Percentiles rank a stretch among this genome's conserved stretches.
Evolutionary conservation across 2,113 vertebrate genomes (phyloP).

Genomic region (Hyperoodon ampullatus): DNA sequence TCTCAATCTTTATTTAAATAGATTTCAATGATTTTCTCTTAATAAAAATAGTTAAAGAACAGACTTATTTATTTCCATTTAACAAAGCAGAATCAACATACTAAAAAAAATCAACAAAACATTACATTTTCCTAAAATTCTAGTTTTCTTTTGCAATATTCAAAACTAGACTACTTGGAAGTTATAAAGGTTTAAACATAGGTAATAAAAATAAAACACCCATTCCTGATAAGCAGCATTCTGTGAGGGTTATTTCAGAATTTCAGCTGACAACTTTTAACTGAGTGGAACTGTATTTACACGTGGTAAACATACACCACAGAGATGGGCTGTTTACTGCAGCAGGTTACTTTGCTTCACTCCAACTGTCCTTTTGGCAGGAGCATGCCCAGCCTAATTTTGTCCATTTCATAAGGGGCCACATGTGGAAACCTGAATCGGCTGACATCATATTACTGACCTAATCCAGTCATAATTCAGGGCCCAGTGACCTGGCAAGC

Average conservation of each 20-base stretch:
- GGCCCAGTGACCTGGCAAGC: neutral
- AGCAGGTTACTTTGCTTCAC: neutral
- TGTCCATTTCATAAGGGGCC: slow-evolving; percentile 1
- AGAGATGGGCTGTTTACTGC: neutral
- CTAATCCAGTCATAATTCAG: neutral
- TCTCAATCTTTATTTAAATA: slow-evolving; percentile 2
- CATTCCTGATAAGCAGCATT: neutral
- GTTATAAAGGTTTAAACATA: neutral
- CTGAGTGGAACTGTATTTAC: neutral
- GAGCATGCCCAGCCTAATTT: slow-evolving; percentile 28
- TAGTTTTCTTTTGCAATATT: slow-evolving; percentile 37
- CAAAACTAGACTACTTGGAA: neutral
- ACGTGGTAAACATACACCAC: neutral
- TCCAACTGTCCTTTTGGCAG: slow-evolving; percentile 9
- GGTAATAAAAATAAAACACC: slow-evolving; percentile 24
- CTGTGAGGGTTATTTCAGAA: slow-evolving; percentile 1
- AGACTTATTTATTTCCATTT: slow-evolving; percentile 2
- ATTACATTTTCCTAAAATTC: slow-evolving; percentile 14
- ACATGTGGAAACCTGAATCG: slow-evolving; percentile 40
- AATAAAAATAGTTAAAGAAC: neutral
- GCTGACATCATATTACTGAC: neutral
- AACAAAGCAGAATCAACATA: neutral
- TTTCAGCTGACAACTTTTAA: slow-evolving; percentile 10
- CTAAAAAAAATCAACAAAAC: neutral
- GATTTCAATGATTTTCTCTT: neutral